phyloP scores from a whole-genome alignment of 2,797 vertebrate species.

The Danio jaintianensis region DNA sequence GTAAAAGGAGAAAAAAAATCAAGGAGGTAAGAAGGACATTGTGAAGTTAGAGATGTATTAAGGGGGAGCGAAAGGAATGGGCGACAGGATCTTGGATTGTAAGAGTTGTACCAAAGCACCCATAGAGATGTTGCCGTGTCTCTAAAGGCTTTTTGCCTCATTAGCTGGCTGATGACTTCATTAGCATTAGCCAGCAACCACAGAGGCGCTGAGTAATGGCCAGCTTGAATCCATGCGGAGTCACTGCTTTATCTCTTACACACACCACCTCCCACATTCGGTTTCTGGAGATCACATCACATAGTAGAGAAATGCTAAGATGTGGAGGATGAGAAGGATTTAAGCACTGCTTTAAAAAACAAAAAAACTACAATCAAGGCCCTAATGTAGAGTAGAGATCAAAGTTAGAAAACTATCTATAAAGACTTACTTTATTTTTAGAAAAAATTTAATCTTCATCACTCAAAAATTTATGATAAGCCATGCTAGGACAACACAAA shows the following conservation, averaged over 20 bases:
- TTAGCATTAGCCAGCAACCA: conserved; percentile 22
- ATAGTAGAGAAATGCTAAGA: neutral
- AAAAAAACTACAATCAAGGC: no score
- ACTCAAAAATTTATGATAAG: no score
- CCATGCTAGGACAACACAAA: no score
- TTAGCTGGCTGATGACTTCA: conserved; percentile 51
- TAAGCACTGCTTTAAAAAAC: no score
- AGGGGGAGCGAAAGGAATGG: neutral
- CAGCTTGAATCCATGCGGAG: conserved; percentile 1
- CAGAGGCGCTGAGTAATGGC: conserved; percentile 19
- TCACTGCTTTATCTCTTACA: conserved; percentile 2
- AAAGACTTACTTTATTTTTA: no score
- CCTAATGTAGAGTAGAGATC: no score
- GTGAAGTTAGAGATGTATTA: conserved; percentile 8
- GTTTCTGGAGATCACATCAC: neutral
- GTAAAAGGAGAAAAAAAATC: neutral
- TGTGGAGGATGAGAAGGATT: no score
- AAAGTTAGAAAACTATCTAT: no score
- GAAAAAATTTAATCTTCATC: no score
- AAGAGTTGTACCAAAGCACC: neutral
- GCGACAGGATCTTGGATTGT: conserved; percentile 4
- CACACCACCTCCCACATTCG: neutral
- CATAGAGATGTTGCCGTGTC: neutral
- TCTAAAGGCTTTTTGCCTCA: conserved; percentile 49
- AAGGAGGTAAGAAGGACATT: conserved; percentile 10